Percentiles rank a stretch among this genome's conserved stretches.
phyloP scores from a whole-genome alignment of 2,113 vertebrate species.

The Lanius collurio region DNA sequence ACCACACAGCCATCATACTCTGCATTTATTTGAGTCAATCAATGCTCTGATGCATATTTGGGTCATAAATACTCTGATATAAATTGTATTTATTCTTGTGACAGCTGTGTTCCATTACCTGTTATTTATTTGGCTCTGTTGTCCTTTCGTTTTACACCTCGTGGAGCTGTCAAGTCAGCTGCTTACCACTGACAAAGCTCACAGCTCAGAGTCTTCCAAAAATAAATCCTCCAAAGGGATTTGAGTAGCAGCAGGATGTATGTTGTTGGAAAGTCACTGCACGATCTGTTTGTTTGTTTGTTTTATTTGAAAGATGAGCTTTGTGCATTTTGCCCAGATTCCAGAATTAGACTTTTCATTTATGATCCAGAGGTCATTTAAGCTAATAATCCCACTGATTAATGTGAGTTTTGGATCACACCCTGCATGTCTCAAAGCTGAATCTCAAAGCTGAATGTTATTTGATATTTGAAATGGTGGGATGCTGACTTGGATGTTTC shows the following conservation, averaged over 20 bases:
- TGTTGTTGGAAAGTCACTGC: background rate
- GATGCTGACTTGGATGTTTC: background rate
- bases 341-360: background rate
- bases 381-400: background rate
- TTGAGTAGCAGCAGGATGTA: background rate
- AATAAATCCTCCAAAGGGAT: background rate
- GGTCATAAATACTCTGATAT: conserved; percentile 34
- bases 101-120: conserved; percentile 33
- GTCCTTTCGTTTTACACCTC: conserved; percentile 14
- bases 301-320: background rate
- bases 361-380: background rate
- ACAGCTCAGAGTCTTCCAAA: conserved; percentile 10
- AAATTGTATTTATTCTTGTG: conserved; percentile 35
- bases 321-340: background rate
- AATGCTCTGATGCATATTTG: conserved; percentile 40
- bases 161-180: conserved; percentile 41
- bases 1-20: background rate
- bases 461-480: background rate
- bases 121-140: conserved; percentile 27
- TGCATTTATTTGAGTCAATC: conserved; percentile 52
- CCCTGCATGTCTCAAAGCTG: background rate
- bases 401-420: background rate
- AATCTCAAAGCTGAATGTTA: background rate
- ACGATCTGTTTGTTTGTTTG: background rate
- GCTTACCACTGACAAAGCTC: background rate